phyloP scores from a whole-genome alignment of 2,888 invertebrate species.

The Cryptocephalus moraei region DNA sequence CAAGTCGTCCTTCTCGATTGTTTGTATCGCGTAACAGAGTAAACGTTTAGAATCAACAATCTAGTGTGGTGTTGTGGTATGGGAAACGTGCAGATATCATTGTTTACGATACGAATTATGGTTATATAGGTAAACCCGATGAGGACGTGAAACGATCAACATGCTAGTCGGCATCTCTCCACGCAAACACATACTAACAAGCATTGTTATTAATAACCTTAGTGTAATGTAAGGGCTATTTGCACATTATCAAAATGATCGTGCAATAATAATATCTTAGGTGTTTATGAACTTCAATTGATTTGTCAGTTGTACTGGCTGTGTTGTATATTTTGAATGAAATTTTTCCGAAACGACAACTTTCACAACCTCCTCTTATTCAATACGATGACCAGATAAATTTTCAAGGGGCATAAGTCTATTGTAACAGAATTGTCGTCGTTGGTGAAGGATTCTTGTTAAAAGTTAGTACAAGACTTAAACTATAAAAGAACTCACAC shows the following conservation, averaged over 20 bases:
- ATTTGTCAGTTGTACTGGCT: no score
- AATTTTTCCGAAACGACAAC: no score
- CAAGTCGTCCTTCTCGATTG: neutral
- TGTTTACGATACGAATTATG: slow-evolving; percentile 29
- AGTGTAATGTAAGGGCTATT: slow-evolving; percentile 17
- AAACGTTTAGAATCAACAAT: slow-evolving; percentile 31
- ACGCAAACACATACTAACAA: slow-evolving; percentile 7
- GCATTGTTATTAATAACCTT: slow-evolving; percentile 19
- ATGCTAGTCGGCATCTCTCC: slow-evolving; percentile 20
- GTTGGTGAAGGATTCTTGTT: no score
- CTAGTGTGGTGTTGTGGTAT: slow-evolving; percentile 19
- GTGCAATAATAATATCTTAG: no score
- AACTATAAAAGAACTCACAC: no score
- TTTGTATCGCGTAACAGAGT: slow-evolving; percentile 26
- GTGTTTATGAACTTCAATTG: no score
- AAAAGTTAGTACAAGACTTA: no score
- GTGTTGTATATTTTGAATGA: no score
- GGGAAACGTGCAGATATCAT: slow-evolving; percentile 23
- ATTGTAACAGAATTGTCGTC: no score
- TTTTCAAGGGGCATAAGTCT: no score
- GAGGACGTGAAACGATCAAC: slow-evolving; percentile 30
- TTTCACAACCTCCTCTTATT: no score
- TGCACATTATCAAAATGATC: slow-evolving; percentile 12
- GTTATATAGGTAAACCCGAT: slow-evolving; percentile 29
- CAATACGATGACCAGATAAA: neutral